Evolutionary conservation across 2,797 vertebrate species (phyloP).

Genomic region (Prunella strophiata): DNA sequence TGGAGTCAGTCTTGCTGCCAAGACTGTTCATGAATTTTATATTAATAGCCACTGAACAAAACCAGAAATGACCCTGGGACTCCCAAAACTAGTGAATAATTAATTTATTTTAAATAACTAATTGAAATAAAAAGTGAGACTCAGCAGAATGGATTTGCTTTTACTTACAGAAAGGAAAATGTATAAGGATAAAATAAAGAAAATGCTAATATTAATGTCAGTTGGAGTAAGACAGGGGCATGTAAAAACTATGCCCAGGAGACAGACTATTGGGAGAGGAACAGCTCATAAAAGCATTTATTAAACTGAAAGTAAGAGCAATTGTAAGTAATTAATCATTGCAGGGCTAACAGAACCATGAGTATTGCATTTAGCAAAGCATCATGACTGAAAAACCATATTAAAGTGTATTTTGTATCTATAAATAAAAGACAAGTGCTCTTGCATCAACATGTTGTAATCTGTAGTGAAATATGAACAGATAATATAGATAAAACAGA

Average conservation of each 20-base stretch:
- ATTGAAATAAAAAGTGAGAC: conserved; percentile 15
- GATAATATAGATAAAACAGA: not conserved
- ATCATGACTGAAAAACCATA: not conserved
- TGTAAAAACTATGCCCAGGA: not conserved
- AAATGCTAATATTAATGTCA: not conserved
- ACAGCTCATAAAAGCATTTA: not conserved
- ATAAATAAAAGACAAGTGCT: not conserved
- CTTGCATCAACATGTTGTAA: not conserved
- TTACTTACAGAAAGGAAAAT: conserved; percentile 2
- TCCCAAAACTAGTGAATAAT: conserved; percentile 13
- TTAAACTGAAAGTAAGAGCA: not conserved
- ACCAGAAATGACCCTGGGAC: not conserved
- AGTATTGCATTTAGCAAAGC: not conserved
- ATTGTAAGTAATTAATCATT: not conserved
- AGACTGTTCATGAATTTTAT: not conserved
- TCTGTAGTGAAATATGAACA: not conserved
- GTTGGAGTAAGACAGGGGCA: not conserved
- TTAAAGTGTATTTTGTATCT: not conserved
- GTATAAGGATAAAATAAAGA: not conserved
- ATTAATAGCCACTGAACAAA: not conserved
- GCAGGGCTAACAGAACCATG: not conserved
- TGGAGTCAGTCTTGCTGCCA: conserved; percentile 1
- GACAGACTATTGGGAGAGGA: not conserved
- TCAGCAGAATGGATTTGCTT: not conserved
- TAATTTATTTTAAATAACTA: not conserved